These are phyloP conservation scores for Hydrocynus forskahlii DNA, from an alignment of 2,797 vertebrate genomes.

Conservation along the genomic window DNA sequence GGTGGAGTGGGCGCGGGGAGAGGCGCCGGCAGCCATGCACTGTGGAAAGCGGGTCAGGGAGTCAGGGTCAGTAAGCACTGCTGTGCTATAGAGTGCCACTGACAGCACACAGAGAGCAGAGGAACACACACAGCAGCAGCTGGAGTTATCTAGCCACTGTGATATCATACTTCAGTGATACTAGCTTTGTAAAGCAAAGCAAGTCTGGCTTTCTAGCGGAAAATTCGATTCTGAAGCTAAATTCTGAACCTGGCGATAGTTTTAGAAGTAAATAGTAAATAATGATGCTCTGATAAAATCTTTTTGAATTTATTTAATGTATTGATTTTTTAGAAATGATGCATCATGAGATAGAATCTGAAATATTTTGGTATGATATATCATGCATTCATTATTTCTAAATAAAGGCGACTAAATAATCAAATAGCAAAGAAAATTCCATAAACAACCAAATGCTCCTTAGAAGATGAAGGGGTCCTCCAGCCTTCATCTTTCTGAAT, in stretches of 20 bases:
- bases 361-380: too few relatives aligned
- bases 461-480: background rate
- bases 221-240: background rate
- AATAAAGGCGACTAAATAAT: background rate
- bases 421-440: background rate
- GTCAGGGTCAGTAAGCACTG: slow-evolving; percentile 78
- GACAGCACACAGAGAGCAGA: slow-evolving; percentile 67
- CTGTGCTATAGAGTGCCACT: slow-evolving; percentile 74
- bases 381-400: background rate
- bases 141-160: background rate
- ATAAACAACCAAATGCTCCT: background rate
- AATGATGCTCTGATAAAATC: background rate
- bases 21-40: slow-evolving; percentile 70
- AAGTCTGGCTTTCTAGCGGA: background rate
- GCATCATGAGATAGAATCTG: too few relatives aligned
- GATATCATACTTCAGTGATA: background rate
- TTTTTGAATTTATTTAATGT: too few relatives aligned
- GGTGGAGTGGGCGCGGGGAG: slow-evolving; percentile 71
- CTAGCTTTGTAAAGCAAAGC: background rate
- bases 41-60: slow-evolving; percentile 76
- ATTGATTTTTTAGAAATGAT: too few relatives aligned
- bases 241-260: background rate
- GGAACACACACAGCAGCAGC: background rate
- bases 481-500: background rate
- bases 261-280: too few relatives aligned